Percentiles rank a stretch among this genome's conserved stretches.
phyloP scores from a whole-genome alignment of 2,797 vertebrate genomes.

The Catharus ustulatus region DNA sequence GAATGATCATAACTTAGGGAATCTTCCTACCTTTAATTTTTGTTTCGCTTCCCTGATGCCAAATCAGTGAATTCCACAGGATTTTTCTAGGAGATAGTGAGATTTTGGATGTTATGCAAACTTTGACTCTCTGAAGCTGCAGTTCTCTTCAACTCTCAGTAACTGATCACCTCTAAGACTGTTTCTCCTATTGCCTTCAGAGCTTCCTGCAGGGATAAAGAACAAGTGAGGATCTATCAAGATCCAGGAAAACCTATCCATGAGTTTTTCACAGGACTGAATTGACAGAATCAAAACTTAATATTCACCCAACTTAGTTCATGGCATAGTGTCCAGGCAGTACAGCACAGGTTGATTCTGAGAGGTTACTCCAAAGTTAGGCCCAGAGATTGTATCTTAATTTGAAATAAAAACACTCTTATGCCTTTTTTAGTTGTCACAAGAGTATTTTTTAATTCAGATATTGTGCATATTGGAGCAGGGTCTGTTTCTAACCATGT shows the following conservation, averaged over 20 bases:
- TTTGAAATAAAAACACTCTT: neutral
- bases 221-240: neutral
- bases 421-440: neutral
- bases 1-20: neutral
- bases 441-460: neutral
- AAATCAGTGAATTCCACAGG: neutral
- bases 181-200: neutral
- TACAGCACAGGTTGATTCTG: neutral
- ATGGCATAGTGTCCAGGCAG: neutral
- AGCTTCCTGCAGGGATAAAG: neutral
- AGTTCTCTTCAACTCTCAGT: neutral
- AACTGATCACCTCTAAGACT: neutral
- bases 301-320: neutral
- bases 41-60: neutral
- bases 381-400: neutral
- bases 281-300: neutral
- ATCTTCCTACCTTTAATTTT: neutral
- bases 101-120: neutral
- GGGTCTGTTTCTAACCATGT: neutral
- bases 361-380: neutral
- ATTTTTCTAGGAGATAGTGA: neutral
- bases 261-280: neutral
- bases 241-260: neutral
- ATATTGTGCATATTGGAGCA: neutral
- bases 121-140: neutral